These are phyloP conservation scores for Tinamus major DNA, from an alignment of 2,797 vertebrate species.

Conservation along the genomic window DNA sequence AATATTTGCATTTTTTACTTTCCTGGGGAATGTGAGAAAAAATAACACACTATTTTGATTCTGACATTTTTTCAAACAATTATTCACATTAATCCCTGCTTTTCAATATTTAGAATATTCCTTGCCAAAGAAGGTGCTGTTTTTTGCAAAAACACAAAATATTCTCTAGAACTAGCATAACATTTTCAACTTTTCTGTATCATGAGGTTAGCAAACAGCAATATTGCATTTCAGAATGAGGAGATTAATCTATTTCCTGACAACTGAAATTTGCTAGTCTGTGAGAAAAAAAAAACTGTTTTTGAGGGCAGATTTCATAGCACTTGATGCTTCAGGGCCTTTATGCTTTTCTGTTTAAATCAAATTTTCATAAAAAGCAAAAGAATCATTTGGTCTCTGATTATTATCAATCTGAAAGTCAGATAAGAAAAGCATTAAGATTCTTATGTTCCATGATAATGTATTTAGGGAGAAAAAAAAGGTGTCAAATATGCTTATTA, in stretches of 20 bases:
- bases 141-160: constrained; percentile 57
- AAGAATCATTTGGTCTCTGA: constrained; percentile 46
- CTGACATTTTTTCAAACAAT: constrained; percentile 18
- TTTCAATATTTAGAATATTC: constrained; percentile 23
- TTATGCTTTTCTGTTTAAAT: constrained; percentile 45
- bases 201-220: constrained; percentile 53
- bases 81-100: constrained; percentile 2
- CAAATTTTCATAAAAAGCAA: constrained; percentile 21
- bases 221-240: constrained; percentile 59
- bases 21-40: constrained; percentile 18
- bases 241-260: constrained; percentile 64
- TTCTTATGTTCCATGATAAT: constrained; percentile 36
- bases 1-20: constrained; percentile 28
- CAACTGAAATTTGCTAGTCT: constrained; percentile 62
- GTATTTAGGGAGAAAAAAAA: constrained; percentile 39
- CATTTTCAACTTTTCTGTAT: constrained; percentile 43
- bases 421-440: constrained; percentile 50
- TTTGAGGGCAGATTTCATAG: constrained; percentile 52
- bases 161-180: constrained; percentile 43
- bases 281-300: constrained; percentile 54
- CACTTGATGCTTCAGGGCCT: constrained; percentile 55
- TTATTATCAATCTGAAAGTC: constrained; percentile 38
- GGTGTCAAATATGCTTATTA: constrained; percentile 57
- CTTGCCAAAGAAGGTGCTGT: constrained; percentile 37
- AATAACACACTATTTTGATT: constrained; percentile 20